Percentiles rank a stretch among this genome's conserved stretches.
These are phyloP conservation scores for Cosmorhoe ocellata DNA, from an alignment of 2,888 invertebrate species.

Conservation along the genomic window DNA sequence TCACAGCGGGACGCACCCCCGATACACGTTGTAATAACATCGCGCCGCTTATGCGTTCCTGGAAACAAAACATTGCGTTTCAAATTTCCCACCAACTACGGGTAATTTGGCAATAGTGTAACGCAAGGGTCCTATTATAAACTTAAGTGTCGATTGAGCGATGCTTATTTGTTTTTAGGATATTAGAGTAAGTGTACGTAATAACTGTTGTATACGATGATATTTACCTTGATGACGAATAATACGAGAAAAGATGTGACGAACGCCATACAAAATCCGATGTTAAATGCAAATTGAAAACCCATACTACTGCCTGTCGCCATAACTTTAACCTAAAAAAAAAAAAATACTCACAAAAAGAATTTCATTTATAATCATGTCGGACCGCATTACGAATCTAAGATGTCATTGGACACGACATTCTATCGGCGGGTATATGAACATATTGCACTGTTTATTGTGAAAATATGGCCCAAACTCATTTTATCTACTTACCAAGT, in stretches of 20 bases:
- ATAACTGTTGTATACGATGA: neutral
- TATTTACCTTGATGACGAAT: conserved; percentile 74
- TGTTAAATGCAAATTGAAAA: conserved; percentile 86
- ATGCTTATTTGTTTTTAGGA: too few species aligned
- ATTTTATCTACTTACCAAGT: conserved; percentile 69
- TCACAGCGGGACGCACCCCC: conserved; percentile 85
- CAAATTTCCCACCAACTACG: too few species aligned
- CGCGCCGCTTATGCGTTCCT: conserved; percentile 86
- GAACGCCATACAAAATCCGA: conserved; percentile 90
- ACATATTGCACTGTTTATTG: too few species aligned
- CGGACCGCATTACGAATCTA: too few species aligned
- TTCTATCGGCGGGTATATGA: too few species aligned
- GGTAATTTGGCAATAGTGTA: too few species aligned
- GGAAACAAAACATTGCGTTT: conserved; percentile 46
- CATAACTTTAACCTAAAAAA: conserved; percentile 69
- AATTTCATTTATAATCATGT: too few species aligned
- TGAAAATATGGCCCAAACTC: too few species aligned
- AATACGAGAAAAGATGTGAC: conserved; percentile 85
- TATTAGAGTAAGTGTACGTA: too few species aligned
- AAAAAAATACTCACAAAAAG: conserved; percentile 1
- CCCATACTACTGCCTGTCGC: conserved; percentile 75
- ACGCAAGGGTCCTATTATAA: too few species aligned
- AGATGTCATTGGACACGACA: too few species aligned
- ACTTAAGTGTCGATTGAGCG: too few species aligned
- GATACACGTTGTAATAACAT: conserved; percentile 88